Evolutionary conservation across 2,888 invertebrate genomes (phyloP).

Genomic region (Rhingia rostrata): DNA sequence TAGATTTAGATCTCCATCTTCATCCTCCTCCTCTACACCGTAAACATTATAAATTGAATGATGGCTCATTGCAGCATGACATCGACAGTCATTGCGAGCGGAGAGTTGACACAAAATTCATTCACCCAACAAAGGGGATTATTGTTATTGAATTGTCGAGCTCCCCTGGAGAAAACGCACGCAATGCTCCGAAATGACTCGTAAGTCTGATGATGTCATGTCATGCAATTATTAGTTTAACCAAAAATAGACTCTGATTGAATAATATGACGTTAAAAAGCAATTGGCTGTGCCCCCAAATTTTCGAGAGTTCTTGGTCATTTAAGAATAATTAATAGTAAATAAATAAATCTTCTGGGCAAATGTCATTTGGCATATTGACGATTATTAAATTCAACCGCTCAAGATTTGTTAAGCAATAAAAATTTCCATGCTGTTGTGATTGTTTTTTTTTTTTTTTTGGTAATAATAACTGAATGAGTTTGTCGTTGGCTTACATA

Average conservation of each 20-base stretch:
- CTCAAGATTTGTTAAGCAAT: conserved; percentile 41
- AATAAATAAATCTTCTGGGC: conserved; percentile 26
- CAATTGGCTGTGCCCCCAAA: conserved; percentile 1
- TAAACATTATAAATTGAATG: conserved; percentile 49
- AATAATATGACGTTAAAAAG: conserved; percentile 35
- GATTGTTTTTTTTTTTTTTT: conserved; percentile 29
- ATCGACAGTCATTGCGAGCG: neutral
- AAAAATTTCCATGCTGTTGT: conserved; percentile 48
- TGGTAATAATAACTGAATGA: conserved; percentile 48
- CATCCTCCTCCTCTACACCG: neutral
- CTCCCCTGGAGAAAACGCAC: conserved; percentile 11
- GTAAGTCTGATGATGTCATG: conserved; percentile 45
- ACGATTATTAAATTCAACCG: conserved; percentile 52
- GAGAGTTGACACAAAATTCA: neutral
- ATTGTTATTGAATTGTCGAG: conserved; percentile 22
- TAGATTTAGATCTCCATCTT: conserved; percentile 34
- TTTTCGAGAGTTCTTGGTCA: conserved; percentile 10
- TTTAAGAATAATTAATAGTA: neutral
- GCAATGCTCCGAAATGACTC: neutral
- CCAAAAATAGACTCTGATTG: conserved; percentile 51
- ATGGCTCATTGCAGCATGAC: conserved; percentile 7
- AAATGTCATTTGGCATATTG: conserved; percentile 36
- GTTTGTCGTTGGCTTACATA: conserved; percentile 62
- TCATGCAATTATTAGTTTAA: conserved; percentile 59
- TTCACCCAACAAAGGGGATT: conserved; percentile 18